Evolutionary conservation across 2,113 vertebrate species (phyloP), one percentile per base, ranked within the genome.

Genomic region (Aldabrachelys gigantea): DNA sequence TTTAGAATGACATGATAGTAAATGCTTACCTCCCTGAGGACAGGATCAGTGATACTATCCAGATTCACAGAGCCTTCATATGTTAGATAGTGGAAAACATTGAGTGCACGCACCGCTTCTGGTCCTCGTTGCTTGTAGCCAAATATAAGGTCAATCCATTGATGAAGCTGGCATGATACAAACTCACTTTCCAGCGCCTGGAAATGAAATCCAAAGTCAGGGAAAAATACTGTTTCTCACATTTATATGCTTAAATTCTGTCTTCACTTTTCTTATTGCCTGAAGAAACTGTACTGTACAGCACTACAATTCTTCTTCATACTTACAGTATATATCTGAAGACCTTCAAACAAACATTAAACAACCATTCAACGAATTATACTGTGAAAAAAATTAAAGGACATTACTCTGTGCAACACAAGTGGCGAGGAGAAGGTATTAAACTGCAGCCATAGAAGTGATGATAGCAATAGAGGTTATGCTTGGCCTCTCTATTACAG

Each of bases 121-220:
- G 99, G 99, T 85, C 99, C 99, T 91, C 99, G 98, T 97, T 99
- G 99, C 97, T 99, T 99, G 98, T 99, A 99, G 98, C 99, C 99
- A 98, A 99, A 99, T 98, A 99, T 99, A 96, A 99, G 99, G 98
- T 99, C 99, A 96, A 99, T 99, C 99, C 99, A 99, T 97, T 99
- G 99, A 98, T 99, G 99, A 96, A 99, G 99, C 19, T 99, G 99
- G 98, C 99, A 99, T 89, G 99, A 99, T 93, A 99, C 99, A 98
- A 99, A 99, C 97, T 99, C 99, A 16, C 99, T 99, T 98, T 99
- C 99, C 98, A 99, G 98, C 93, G 99, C 99, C 99, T 99, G 98
- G 85, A 98, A 97, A 96, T 96, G 97, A 97, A 93, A 95, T 89
- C 52, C 35, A 83, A 49, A 87, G 83, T 92, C 56, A 96, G 93